phyloP scores from a whole-genome alignment of 2,113 vertebrate genomes.

The Proteles cristata region DNA sequence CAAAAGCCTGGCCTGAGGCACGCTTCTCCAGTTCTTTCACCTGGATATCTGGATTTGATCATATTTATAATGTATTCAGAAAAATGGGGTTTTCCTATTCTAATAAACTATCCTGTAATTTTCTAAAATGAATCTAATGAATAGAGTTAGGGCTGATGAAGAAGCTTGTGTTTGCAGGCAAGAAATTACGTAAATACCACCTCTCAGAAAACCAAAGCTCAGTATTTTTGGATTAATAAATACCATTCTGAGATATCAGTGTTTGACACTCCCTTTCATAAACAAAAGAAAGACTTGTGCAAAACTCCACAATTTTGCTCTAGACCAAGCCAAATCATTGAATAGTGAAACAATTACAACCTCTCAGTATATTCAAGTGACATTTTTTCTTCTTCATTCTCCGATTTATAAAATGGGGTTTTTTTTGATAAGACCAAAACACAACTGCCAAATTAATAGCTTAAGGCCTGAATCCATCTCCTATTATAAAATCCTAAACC shows the following conservation, averaged over 20 bases:
- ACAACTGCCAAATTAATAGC: conserved; percentile 26
- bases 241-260: conserved; percentile 4
- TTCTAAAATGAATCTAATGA: conserved; percentile 54
- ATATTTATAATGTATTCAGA: conserved; percentile 61
- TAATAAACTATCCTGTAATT: conserved; percentile 27
- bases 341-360: conserved; percentile 48
- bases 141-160: neutral
- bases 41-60: conserved; percentile 89
- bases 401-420: conserved; percentile 1
- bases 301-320: conserved; percentile 60
- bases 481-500: conserved; percentile 32
- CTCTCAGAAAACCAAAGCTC: conserved; percentile 47
- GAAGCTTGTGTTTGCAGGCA: neutral
- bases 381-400: conserved; percentile 40
- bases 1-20: conserved; percentile 96
- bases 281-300: conserved; percentile 54
- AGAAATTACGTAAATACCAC: conserved; percentile 37
- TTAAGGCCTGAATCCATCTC: conserved; percentile 15
- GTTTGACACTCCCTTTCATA: conserved; percentile 65
- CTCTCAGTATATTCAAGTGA: conserved; percentile 7
- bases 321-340: conserved; percentile 23
- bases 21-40: conserved; percentile 97
- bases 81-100: conserved; percentile 44
- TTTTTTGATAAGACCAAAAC: conserved; percentile 40
- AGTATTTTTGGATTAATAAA: conserved; percentile 42